A percentile compares a stretch with the other conserved stretches of the same genome.
These are phyloP conservation scores for Phoeniculus purpureus DNA, from an alignment of 2,797 vertebrate genomes.

Conservation along the genomic window DNA sequence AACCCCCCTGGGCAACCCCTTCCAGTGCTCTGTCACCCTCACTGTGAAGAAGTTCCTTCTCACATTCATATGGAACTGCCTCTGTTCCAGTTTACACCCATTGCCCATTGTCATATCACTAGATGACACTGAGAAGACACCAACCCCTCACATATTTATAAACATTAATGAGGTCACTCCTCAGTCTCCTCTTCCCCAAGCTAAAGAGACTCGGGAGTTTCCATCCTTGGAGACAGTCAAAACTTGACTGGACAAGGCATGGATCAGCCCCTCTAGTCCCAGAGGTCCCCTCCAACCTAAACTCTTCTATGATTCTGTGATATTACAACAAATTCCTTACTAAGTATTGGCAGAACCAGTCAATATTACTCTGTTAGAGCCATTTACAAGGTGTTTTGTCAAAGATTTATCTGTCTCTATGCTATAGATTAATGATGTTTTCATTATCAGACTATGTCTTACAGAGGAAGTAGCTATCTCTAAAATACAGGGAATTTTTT, in stretches of 20 bases:
- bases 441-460: constrained; percentile 70
- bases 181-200: too few species aligned
- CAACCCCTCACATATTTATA: too few species aligned
- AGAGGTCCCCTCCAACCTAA: constrained; percentile 22
- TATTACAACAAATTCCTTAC: constrained; percentile 64
- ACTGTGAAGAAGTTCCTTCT: too few species aligned
- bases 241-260: not conserved
- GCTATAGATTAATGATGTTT: constrained; percentile 74
- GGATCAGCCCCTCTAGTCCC: not conserved
- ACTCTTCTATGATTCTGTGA: constrained; percentile 57
- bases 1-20: too few species aligned
- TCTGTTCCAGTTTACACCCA: too few species aligned
- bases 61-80: too few species aligned
- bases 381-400: constrained; percentile 76
- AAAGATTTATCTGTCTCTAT: constrained; percentile 74
- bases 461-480: constrained; percentile 45
- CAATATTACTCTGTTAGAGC: constrained; percentile 78
- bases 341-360: constrained; percentile 72
- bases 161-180: too few species aligned
- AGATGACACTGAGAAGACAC: too few species aligned
- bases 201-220: not conserved
- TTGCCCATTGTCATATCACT: too few species aligned
- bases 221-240: not conserved
- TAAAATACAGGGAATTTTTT: constrained; percentile 55
- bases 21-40: too few species aligned